Base-by-base conservation (phyloP, 2,797 vertebrate genomes). In the Chiroxiphia lanceolata region DNA sequence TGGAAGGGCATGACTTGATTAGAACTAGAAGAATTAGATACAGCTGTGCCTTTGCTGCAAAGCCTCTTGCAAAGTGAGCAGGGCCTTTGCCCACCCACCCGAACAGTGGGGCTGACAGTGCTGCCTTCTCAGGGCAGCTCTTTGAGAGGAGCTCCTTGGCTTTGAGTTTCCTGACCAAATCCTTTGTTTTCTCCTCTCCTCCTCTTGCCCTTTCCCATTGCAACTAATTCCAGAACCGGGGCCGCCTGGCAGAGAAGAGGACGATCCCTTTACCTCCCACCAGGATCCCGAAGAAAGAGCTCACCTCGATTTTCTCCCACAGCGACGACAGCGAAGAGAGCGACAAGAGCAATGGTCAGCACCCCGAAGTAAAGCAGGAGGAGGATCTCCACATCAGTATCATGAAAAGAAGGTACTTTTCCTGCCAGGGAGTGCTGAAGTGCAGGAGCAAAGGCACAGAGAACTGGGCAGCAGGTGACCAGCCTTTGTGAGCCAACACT, bases 221-320 rank as follows among this genome's bases (percentile, higher is more conserved):
- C 45, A 4, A 33, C 83, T 15, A 3, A 4, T 6, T 15, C 23
- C 70, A 99, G 99, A 99, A 99, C 97, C 99, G 99, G 76, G 99
- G 99, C 54, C 99, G 99, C 70, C 97, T 99, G 97, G 99, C 99
- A 42, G 99, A 99, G 97, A 99, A 99, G 98, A 99, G 99, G 87
- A 99, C 99, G 2, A 98, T 99, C 76, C 99, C 99, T 34, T 97
- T 99, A 75, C 98, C 99, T 27, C 98, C 99, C 27, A 98, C 97
- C 91, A 98, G 98, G 71, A 97, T 98, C 92, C 99, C 98, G 53
- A 99, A 99, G 98, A 99, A 99, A 95, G 99, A 99, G 98, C 98
- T 98, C 97, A 97, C 98, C 92, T 98, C 98, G 12, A 94, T 98
- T 89, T 99, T 99, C 97, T 98, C 98, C 8, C 93, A 95, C 34